Conservation (phyloP, 2,113 vertebrate species). For the Hemiscyllium ocellatum region DNA sequence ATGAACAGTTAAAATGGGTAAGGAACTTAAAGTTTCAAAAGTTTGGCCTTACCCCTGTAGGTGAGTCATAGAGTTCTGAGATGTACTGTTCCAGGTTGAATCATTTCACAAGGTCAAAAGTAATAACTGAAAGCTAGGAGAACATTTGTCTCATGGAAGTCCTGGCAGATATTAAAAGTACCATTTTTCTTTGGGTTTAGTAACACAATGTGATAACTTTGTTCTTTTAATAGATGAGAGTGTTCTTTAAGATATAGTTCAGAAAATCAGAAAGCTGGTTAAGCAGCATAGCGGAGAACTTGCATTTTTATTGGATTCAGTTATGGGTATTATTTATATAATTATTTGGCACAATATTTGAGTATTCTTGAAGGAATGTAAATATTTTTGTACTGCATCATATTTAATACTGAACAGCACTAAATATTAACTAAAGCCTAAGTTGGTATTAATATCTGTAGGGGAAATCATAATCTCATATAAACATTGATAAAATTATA, state of each 20-base stretch:
- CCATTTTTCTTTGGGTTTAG: neutral
- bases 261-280: neutral
- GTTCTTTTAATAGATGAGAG: neutral
- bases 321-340: neutral
- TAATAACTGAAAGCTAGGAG: neutral
- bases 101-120: neutral
- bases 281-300: neutral
- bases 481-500: neutral
- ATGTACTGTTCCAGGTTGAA: neutral
- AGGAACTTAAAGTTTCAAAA: neutral
- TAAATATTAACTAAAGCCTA: neutral
- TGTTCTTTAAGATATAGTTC: neutral
- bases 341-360: neutral
- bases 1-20: neutral
- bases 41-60: neutral
- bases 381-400: neutral
- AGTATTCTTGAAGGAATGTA: neutral
- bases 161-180: neutral
- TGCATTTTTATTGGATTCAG: neutral
- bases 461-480: neutral
- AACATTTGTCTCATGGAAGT: neutral
- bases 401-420: neutral
- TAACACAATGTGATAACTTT: neutral
- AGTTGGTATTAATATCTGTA: neutral
- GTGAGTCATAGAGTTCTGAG: neutral